Percentiles rank a stretch among this genome's conserved stretches.
phyloP scores from a whole-genome alignment of 92 coral and sea anemone species.

The Chrysogorgia sp. region DNA sequence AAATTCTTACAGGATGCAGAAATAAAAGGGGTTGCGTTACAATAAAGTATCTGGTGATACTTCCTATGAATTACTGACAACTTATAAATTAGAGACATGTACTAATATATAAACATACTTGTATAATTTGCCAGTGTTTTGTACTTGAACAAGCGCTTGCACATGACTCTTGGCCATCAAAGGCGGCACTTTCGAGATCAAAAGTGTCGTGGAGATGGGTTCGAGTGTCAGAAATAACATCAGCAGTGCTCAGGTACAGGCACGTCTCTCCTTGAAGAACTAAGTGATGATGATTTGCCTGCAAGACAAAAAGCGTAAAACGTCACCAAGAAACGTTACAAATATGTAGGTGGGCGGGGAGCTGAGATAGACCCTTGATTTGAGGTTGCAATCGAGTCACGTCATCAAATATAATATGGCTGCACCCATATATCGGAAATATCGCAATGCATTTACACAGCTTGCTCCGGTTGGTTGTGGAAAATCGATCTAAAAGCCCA shows the following conservation, averaged over 20 bases:
- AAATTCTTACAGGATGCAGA: background rate
- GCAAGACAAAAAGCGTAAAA: background rate
- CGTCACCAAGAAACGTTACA: too few species aligned
- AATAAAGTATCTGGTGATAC: too few species aligned
- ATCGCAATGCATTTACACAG: too few species aligned
- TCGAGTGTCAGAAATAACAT: constrained; percentile 88
- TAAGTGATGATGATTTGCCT: constrained; percentile 94
- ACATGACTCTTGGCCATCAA: constrained; percentile 70
- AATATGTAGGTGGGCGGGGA: too few species aligned
- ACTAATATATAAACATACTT: constrained; percentile 48
- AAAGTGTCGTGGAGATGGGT: constrained; percentile 45
- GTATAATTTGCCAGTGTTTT: constrained; percentile 94
- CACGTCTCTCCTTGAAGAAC: constrained; percentile 93
- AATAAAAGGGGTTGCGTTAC: background rate
- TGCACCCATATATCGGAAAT: too few species aligned
- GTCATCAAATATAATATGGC: too few species aligned
- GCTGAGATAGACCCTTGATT: too few species aligned
- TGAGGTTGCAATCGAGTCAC: too few species aligned
- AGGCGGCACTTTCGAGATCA: constrained; percentile 61
- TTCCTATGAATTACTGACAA: too few species aligned
- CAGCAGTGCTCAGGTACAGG: constrained; percentile 90
- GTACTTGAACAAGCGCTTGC: constrained; percentile 88
- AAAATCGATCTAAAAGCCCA: too few species aligned
- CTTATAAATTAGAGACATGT: too few species aligned
- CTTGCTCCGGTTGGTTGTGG: too few species aligned